Evolutionary conservation across 2,888 invertebrate species (phyloP), one percentile per base, ranked within the genome.

Genomic region (Eugnorisma glareosa): DNA sequence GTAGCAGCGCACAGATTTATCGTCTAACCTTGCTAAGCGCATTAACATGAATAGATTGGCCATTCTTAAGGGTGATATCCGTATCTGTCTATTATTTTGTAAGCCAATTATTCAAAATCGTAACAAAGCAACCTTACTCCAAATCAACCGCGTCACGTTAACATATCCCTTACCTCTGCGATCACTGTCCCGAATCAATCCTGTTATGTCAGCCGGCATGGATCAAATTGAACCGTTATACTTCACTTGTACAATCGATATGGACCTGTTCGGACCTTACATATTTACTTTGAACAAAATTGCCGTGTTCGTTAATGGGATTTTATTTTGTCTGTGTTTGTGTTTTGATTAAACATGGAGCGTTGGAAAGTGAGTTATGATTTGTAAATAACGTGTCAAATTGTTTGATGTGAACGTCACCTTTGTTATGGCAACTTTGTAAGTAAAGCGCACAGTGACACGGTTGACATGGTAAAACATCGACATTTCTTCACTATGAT

Each of bases 191-290:
- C 10, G 37, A 68, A 73, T 81, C 59, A 81, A 81, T 71, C 73
- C 73, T 81, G 85, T 81, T 85, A 81, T 73, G 70, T 85, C 85
- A 85, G 82, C 61, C 77, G 64, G 73, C 73, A 77, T 85, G 73
- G 81, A 84, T 82, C 72, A 75, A 74, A 75, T 75, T 80, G 72
- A 75, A 66, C 48, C 63, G 67, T 73, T 76, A 85, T 35, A 35
- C 59, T 61, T 61, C 61, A 61, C 67, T 67, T 75, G 54, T 40
- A 71, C 76, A 54, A 35, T 54, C 59, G 82, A 76, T 71, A 85
- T 37, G 37, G 43, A n/a, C 10, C 48, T 10, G 77, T 77, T 40
- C 37, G 68, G 69, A 71, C 73, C 67, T 48, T 37, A 35, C 73
- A 68, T 85, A 76, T 81, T 81, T 81, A 85, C 70, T 73, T 76